Evolutionary conservation across 2,797 vertebrate genomes (phyloP), one percentile per base, ranked within the genome.

Genomic region (Lemur catta): DNA sequence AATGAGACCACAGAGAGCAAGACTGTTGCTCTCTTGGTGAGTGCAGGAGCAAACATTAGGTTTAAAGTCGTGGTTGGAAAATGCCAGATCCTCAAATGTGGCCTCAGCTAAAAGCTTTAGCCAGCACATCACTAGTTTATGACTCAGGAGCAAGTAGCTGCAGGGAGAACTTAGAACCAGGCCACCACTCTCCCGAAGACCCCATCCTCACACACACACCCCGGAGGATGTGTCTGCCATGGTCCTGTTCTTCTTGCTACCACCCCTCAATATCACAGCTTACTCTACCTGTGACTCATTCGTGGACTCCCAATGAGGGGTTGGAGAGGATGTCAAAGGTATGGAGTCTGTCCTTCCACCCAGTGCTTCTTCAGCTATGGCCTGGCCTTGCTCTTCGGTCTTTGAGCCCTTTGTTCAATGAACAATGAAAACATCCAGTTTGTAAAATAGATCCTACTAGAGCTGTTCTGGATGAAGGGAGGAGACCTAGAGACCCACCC

Each of bases 1-100:
- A 98, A 97, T 48, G 97, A 97, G 97, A 96, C 79, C 92, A 41
- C 59, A 1, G 59, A 80, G 57, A 69, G 75, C 22, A 26, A 71
- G 43, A 10, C 78, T 18, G 7, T 46, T 71, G 86, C 89, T 89
- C 76, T 86, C 69, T 75, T 22, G 35, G 65, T 69, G 41, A 85
- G 74, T 33, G 22, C 7, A 96, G 97, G 91, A 97, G 92, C 94
- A 98, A 98, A 97, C 94, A 95, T 97, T 98, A 95, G 97, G 94
- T 96, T 97, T 96, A 86, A 95, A 74, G 30, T 57, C 13, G 0
- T 76, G 80, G 93, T 86, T 85, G 78, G 90, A 89, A 98, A 97
- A 98, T 95, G 97, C 96, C 94, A 61, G 94, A 88, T 96, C 50
- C 71, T 97, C 89, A 94, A 81, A 97, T 95, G 90, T 88, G 96